Percentiles rank a stretch among this genome's conserved stretches.
phyloP scores from a whole-genome alignment of 2,888 invertebrate species.

The Bursaphelenchus okinawaensis region DNA sequence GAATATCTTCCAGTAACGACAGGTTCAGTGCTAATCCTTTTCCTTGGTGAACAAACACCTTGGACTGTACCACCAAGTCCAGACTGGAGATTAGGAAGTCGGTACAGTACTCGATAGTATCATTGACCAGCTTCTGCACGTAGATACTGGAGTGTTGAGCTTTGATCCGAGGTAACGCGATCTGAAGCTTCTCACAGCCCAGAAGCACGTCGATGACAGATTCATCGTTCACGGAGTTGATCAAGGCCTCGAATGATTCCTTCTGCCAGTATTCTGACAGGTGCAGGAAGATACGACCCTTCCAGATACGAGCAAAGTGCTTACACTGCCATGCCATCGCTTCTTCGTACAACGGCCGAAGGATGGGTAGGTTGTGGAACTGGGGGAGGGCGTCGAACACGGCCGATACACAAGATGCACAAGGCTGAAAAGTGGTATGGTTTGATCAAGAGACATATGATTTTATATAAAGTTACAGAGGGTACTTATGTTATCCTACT shows the following conservation, averaged over 20 bases:
- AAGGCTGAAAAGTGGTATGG: slow-evolving; percentile 67
- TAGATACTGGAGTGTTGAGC: slow-evolving; percentile 74
- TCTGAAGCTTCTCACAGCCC: slow-evolving; percentile 75
- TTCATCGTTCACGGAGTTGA: slow-evolving; percentile 63
- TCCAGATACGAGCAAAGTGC: slow-evolving; percentile 83
- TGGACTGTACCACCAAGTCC: slow-evolving; percentile 69
- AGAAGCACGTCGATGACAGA: slow-evolving; percentile 77
- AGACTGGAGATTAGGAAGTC: slow-evolving; percentile 75
- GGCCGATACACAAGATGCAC: slow-evolving; percentile 77
- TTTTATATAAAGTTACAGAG: no score
- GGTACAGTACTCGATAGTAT: slow-evolving; percentile 74
- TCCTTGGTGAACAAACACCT: slow-evolving; percentile 68
- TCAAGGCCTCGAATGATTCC: slow-evolving; percentile 34
- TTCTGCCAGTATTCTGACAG: slow-evolving; percentile 69
- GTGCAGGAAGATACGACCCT: slow-evolving; percentile 79
- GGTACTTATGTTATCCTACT: neutral
- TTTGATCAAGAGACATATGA: no score
- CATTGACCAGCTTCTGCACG: slow-evolving; percentile 72
- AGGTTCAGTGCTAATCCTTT: slow-evolving; percentile 71
- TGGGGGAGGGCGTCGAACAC: slow-evolving; percentile 81
- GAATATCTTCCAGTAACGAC: slow-evolving; percentile 72
- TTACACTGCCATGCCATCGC: slow-evolving; percentile 58
- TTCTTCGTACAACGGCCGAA: slow-evolving; percentile 44
- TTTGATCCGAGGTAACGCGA: slow-evolving; percentile 57
- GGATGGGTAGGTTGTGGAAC: slow-evolving; percentile 64